phyloP scores from a whole-genome alignment of 1,140 invertebrate species.

The Lepidurus apus region DNA sequence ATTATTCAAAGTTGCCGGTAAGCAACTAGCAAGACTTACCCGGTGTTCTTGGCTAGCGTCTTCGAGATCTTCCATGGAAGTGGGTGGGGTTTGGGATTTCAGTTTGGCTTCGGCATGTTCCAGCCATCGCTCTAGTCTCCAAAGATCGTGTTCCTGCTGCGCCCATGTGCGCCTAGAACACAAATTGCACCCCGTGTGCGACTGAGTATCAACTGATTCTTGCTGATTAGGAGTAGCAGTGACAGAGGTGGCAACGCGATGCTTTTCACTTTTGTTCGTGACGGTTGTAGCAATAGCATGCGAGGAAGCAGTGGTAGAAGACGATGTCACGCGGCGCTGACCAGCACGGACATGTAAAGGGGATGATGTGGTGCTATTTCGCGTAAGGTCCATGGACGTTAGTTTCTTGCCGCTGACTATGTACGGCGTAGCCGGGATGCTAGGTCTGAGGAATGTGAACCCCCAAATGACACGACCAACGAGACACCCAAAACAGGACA shows the following conservation, averaged over 20 bases:
- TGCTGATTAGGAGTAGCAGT: background rate
- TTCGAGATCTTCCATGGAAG: slow-evolving; percentile 73
- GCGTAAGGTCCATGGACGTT: background rate
- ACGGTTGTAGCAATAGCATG: background rate
- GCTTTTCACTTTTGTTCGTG: background rate
- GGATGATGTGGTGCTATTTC: background rate
- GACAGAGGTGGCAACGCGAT: background rate
- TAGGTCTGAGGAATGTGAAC: background rate
- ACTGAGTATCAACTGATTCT: background rate
- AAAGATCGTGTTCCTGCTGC: slow-evolving; percentile 80
- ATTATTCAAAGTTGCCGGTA: slow-evolving; percentile 23
- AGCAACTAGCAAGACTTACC: slow-evolving; percentile 41
- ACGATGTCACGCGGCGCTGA: background rate
- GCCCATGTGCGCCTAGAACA: slow-evolving; percentile 81
- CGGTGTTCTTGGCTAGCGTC: slow-evolving; percentile 69
- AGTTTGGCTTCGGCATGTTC: slow-evolving; percentile 78
- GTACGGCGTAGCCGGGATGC: background rate
- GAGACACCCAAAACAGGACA: background rate
- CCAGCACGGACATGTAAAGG: background rate
- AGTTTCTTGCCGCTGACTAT: background rate
- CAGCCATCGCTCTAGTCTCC: slow-evolving; percentile 83
- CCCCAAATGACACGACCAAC: background rate
- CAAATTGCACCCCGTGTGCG: slow-evolving; percentile 45
- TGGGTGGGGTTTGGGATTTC: slow-evolving; percentile 60
- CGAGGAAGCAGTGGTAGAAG: background rate